These are phyloP conservation scores for Eilema depressum DNA, from an alignment of 2,888 invertebrate species.

Conservation along the genomic window DNA sequence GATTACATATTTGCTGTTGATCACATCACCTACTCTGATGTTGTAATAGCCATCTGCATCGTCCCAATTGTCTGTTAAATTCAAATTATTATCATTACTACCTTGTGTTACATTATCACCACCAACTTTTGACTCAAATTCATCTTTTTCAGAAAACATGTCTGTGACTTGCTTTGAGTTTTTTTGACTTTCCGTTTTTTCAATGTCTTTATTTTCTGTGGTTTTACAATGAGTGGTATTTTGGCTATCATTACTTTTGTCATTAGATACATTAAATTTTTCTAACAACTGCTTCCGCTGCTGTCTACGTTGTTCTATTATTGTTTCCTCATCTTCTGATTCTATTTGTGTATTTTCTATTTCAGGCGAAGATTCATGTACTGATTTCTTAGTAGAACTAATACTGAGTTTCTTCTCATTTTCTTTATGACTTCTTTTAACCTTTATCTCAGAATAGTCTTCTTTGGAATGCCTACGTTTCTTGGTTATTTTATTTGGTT, in stretches of 20 bases:
- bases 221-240: conserved; percentile 23
- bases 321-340: conserved; percentile 95
- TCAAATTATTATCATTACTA: conserved; percentile 90
- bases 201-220: conserved; percentile 27
- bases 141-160: conserved; percentile 97
- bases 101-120: conserved; percentile 60
- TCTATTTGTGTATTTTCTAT: conserved; percentile 88
- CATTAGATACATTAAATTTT: conserved; percentile 59
- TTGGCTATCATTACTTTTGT: conserved; percentile 40
- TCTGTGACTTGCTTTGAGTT: conserved; percentile 88
- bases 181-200: conserved; percentile 26
- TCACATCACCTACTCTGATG: conserved; percentile 95
- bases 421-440: conserved; percentile 42
- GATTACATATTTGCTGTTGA: conserved; percentile 95
- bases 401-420: conserved; percentile 40
- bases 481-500: conserved; percentile 49
- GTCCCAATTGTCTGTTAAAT: conserved; percentile 99
- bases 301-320: conserved; percentile 95
- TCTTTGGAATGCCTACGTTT: conserved; percentile 58
- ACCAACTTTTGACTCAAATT: conserved; percentile 90
- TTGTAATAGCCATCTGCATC: conserved; percentile 99
- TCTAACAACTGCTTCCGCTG: conserved; percentile 95
- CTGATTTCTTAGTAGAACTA: conserved; percentile 40
- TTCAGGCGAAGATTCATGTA: conserved; percentile 73
- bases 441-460: conserved; percentile 42